Percentiles rank a stretch among this genome's conserved stretches.
These are phyloP conservation scores for Physella acuta DNA, from an alignment of 1,140 invertebrate species.

Conservation along the genomic window DNA sequence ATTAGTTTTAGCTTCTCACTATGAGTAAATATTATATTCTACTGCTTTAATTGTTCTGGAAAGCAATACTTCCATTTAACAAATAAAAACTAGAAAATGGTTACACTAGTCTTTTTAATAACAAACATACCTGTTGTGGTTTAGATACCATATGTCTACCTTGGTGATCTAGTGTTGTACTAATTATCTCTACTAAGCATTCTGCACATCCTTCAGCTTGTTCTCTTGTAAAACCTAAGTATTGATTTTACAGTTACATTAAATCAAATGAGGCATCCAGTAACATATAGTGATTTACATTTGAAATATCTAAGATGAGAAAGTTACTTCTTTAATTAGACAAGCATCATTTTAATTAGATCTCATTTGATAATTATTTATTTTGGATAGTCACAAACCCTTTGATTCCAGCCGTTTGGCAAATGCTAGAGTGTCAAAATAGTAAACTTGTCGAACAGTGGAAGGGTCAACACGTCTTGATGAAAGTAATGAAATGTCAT, in stretches of 20 bases:
- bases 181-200: constrained; percentile 45
- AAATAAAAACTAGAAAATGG: neutral
- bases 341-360: too few relatives aligned
- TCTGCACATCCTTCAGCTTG: constrained; percentile 51
- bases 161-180: constrained; percentile 45
- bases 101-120: neutral
- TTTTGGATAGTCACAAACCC: constrained; percentile 11
- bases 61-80: neutral
- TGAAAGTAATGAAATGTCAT: constrained; percentile 9
- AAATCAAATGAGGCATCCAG: too few relatives aligned
- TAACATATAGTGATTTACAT: too few relatives aligned
- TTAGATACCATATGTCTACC: constrained; percentile 42
- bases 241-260: constrained; percentile 10
- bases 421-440: constrained; percentile 32
- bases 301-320: too few relatives aligned
- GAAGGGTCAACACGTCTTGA: constrained; percentile 29
- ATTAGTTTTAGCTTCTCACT: too few relatives aligned
- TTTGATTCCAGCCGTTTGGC: constrained; percentile 28
- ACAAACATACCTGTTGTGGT: constrained; percentile 6
- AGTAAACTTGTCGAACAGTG: constrained; percentile 32
- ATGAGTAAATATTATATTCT: too few relatives aligned
- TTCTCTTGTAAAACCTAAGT: constrained; percentile 46
- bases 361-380: too few relatives aligned
- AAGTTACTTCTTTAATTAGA: too few relatives aligned
- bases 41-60: too few relatives aligned